Conservation (phyloP, 2,113 vertebrate species). For the Phocoena phocoena region DNA sequence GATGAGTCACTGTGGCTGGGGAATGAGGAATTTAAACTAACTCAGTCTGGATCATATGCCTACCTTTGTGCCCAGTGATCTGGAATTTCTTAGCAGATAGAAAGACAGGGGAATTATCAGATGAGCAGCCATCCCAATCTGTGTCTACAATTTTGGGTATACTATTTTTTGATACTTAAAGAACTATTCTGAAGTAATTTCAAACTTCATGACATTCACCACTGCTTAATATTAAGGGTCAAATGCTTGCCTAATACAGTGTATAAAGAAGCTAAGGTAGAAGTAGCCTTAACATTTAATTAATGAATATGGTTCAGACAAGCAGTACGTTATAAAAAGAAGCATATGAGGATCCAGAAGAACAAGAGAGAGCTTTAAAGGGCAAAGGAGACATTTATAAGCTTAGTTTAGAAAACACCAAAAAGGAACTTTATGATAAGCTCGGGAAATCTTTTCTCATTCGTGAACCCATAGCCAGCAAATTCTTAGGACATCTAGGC, state of each 20-base stretch:
- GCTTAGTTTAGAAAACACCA: not conserved
- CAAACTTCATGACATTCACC: not conserved
- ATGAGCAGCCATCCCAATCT: not conserved
- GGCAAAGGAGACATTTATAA: not conserved
- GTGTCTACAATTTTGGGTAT: not conserved
- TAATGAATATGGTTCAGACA: not conserved
- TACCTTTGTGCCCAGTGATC: not conserved
- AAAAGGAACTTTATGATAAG: not conserved
- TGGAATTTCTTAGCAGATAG: not conserved
- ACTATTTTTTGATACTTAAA: not conserved
- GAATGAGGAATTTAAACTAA: not conserved
- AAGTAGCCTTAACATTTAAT: not conserved
- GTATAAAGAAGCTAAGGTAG: not conserved
- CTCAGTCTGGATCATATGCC: not conserved
- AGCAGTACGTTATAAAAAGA: not conserved
- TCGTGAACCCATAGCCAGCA: not conserved
- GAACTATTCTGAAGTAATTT: not conserved
- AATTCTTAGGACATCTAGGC: not conserved
- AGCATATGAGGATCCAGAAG: not conserved
- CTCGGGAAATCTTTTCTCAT: not conserved
- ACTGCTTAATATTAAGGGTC: not conserved
- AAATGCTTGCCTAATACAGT: not conserved
- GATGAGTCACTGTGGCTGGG: not conserved
- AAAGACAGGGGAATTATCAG: not conserved
- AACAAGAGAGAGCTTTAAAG: not conserved